A percentile compares a stretch with the other conserved stretches of the same genome.
These are phyloP conservation scores for Anoplius nigerrimus DNA, from an alignment of 2,888 invertebrate genomes.

Conservation along the genomic window DNA sequence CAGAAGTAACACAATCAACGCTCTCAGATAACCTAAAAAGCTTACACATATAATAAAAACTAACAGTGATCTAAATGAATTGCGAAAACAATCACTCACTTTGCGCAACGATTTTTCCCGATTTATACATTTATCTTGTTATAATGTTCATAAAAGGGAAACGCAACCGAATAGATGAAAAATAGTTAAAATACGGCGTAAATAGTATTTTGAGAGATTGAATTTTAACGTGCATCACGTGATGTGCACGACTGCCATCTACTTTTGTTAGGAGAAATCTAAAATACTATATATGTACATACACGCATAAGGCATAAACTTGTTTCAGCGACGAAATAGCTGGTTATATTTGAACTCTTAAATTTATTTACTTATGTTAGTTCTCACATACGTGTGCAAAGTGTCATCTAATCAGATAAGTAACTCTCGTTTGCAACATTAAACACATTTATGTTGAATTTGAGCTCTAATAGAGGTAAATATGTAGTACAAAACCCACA, in stretches of 20 bases:
- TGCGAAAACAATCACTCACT: constrained; percentile 30
- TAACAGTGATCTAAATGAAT: neutral
- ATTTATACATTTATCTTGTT: constrained; percentile 29
- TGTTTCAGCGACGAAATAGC: no score
- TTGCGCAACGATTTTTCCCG: constrained; percentile 12
- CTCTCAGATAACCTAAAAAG: no score
- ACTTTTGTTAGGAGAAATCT: neutral
- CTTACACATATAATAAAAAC: no score
- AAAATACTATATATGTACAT: neutral
- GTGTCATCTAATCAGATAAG: no score
- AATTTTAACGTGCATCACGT: neutral
- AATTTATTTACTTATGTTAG: no score
- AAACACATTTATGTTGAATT: no score
- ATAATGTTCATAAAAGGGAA: constrained; percentile 1
- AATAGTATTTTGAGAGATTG: neutral
- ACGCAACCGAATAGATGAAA: constrained; percentile 3
- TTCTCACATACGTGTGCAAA: no score
- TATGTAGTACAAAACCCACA: no score
- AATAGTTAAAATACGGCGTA: neutral
- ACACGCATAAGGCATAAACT: neutral
- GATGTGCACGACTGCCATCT: neutral
- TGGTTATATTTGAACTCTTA: no score
- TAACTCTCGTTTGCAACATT: no score
- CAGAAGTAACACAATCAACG: no score
- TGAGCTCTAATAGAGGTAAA: no score